Evolutionary conservation across 2,797 vertebrate species (phyloP), one percentile per base, ranked within the genome.

Genomic region (Nyctalus aviator): DNA sequence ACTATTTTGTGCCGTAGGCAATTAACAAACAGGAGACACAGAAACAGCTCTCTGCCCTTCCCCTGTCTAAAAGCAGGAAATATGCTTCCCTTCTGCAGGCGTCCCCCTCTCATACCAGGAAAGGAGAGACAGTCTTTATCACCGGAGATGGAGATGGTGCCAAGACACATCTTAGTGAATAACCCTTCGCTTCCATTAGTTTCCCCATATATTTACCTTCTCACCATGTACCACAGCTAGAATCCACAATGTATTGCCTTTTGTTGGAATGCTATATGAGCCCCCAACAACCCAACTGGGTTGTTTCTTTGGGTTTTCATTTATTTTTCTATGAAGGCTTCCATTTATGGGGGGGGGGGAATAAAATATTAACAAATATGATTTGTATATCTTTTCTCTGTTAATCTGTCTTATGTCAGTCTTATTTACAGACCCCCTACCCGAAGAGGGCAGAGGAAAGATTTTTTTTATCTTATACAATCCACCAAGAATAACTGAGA

Each of bases 141-240:
- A 35, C 8, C 0, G 0, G 66, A 14, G 44, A 59, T 2, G 11
- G 27, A 8, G 20, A 23, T 2, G 5, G 8, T 32, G 23, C 41
- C 27, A 48, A 35, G 37, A 41, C 2, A 8, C 10, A 17, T 21
- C 2, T 76, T 27, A 11, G 0, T 2, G 6, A 44, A 41, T 9
- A 69, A 2, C 21, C 21, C 32, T 12, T 32, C 10, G 35, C 72
- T 44, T 20, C 44, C 18, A 8, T 30, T 10, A 12, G 30, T 37
- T 3, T 32, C 57, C 71, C 25, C 14, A 9, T 4, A 23, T 13
- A 25, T 1, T 32, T 46, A 41, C 25, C 32, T 73, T 23, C 7
- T 30, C n/a, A 23, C 8, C 32, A 2, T 5, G 17, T 37, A 23
- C 35, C 25, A 37, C 37, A 14, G 35, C 10, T 5, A 17, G 68